Conservation (phyloP, 2,113 vertebrate genomes). For the Uria aalge region DNA sequence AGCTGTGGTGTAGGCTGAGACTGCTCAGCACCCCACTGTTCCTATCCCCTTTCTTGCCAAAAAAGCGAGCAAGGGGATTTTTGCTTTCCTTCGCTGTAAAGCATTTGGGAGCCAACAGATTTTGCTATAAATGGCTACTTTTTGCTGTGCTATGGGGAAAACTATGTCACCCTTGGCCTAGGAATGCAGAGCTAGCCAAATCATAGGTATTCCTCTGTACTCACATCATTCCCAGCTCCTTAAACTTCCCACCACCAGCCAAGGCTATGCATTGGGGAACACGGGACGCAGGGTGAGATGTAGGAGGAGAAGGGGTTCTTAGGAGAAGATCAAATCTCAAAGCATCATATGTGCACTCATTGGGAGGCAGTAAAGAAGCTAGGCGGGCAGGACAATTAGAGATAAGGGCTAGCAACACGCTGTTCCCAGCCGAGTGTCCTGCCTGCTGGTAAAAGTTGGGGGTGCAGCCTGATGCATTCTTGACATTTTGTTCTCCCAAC, state of each 20-base stretch:
- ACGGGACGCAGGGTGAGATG: neutral
- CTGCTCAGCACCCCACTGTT: neutral
- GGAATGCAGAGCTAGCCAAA: neutral
- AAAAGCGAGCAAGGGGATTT: neutral
- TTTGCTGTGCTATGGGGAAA: neutral
- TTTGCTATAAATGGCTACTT: neutral
- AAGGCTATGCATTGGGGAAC: neutral
- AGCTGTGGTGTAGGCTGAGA: neutral
- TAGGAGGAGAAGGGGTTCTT: neutral
- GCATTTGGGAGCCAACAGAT: neutral
- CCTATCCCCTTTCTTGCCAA: rapidly evolving
- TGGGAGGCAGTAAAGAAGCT: constrained; percentile 33
- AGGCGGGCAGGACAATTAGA: neutral
- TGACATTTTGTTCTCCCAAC: constrained; percentile 59
- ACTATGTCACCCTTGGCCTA: neutral
- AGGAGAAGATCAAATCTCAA: neutral
- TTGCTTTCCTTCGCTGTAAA: neutral
- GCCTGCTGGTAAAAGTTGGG: constrained; percentile 45
- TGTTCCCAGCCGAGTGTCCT: constrained; percentile 11
- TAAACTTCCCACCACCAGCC: neutral
- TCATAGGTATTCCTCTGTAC: neutral
- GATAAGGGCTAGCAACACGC: constrained; percentile 13
- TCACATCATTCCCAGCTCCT: neutral
- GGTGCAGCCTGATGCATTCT: constrained; percentile 16
- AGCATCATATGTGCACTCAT: neutral